These are phyloP conservation scores for Margaritifera margaritifera DNA, from an alignment of 2,888 invertebrate genomes.

Conservation along the genomic window DNA sequence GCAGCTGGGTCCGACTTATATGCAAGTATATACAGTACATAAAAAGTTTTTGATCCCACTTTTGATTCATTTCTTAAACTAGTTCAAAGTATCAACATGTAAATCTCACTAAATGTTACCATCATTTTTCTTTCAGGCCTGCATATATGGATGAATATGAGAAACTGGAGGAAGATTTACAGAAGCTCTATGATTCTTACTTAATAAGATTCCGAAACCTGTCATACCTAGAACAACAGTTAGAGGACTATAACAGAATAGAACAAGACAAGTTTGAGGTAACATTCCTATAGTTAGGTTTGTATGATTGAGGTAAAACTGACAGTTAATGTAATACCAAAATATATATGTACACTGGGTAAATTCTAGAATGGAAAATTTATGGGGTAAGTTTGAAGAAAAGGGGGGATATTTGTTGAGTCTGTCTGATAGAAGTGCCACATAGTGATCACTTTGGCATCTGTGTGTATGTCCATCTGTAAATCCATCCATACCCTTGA, in stretches of 20 bases:
- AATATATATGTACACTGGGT: background rate
- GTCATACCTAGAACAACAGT: conserved; percentile 88
- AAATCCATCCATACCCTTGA: no score
- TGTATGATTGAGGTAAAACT: background rate
- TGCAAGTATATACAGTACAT: no score
- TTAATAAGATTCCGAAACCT: conserved; percentile 90
- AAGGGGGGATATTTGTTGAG: no score
- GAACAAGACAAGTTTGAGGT: conserved; percentile 86
- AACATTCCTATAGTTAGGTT: background rate
- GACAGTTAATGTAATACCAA: background rate
- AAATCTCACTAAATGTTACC: background rate
- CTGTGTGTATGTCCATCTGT: no score
- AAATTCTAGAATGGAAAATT: no score
- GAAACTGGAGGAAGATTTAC: conserved; percentile 87
- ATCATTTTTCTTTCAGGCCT: conserved; percentile 78
- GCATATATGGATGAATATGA: conserved; percentile 98
- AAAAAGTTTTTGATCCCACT: no score
- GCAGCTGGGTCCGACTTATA: no score
- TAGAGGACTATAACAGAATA: conserved; percentile 85
- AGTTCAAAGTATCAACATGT: no score
- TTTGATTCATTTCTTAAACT: no score
- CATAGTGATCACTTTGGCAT: no score
- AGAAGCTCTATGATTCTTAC: conserved; percentile 89
- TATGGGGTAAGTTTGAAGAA: no score
- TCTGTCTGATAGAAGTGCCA: no score